These are phyloP conservation scores for Oscheius sp. DNA, from an alignment of 2,888 invertebrate genomes.

Conservation along the genomic window DNA sequence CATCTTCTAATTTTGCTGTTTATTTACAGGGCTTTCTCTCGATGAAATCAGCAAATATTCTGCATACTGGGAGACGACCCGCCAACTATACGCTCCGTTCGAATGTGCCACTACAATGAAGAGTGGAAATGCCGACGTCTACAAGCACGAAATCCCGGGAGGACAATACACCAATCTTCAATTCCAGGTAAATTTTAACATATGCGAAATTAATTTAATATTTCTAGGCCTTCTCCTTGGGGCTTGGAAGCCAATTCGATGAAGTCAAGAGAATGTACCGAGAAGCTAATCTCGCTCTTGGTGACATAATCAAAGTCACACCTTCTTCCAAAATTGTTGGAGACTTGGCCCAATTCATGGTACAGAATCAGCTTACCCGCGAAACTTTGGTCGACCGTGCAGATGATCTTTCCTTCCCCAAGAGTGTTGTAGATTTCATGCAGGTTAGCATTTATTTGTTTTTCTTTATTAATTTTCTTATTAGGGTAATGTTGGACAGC, in stretches of 20 bases:
- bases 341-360: conserved; percentile 99
- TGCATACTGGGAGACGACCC: conserved; percentile 97
- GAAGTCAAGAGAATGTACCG: conserved; percentile 92
- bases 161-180: conserved; percentile 99
- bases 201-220: background rate
- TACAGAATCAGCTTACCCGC: conserved; percentile 89
- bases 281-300: conserved; percentile 92
- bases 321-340: conserved; percentile 99
- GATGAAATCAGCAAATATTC: conserved; percentile 91
- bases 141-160: conserved; percentile 95
- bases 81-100: conserved; percentile 95
- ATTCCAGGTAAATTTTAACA: conserved; percentile 81
- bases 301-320: conserved; percentile 96
- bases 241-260: conserved; percentile 95
- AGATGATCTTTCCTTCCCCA: conserved; percentile 95
- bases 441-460: conserved; percentile 74
- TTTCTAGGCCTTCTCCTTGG: conserved; percentile 86
- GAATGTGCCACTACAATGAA: conserved; percentile 98
- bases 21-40: conserved; percentile 79
- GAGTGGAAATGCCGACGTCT: conserved; percentile 98
- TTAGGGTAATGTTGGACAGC: conserved; percentile 89
- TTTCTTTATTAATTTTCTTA: background rate
- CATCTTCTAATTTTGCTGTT: background rate
- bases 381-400: conserved; percentile 87
- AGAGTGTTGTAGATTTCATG: conserved; percentile 95